phyloP scores from a whole-genome alignment of 2,888 invertebrate species.

The Baccha elongata region DNA sequence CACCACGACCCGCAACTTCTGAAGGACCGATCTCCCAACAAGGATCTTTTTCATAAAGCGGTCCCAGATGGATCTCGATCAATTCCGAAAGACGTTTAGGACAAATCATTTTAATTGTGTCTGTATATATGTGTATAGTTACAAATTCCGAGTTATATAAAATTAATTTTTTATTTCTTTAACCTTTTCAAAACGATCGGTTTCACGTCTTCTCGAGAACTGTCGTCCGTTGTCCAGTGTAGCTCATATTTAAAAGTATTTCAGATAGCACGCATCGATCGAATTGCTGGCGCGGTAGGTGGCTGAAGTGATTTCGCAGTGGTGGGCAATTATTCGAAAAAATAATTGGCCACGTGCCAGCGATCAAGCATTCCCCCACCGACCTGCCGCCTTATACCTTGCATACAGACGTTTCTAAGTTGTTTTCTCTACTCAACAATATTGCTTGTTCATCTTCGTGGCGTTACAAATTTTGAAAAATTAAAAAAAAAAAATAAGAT shows the following conservation, averaged over 20 bases:
- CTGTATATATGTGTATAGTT: not conserved
- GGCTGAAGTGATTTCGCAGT: constrained; percentile 57
- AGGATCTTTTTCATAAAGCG: constrained; percentile 80
- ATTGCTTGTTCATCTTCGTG: constrained; percentile 49
- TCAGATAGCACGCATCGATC: constrained; percentile 49
- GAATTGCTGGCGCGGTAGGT: constrained; percentile 50
- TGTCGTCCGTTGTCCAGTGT: constrained; percentile 70
- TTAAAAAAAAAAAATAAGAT: too few species aligned
- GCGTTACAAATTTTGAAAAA: constrained; percentile 51
- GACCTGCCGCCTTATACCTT: constrained; percentile 30
- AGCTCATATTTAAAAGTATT: constrained; percentile 66
- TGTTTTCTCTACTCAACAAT: constrained; percentile 19
- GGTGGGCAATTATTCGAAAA: constrained; percentile 69
- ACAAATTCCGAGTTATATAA: constrained; percentile 23
- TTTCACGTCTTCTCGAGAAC: constrained; percentile 64
- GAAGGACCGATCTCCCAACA: constrained; percentile 86
- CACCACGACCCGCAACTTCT: constrained; percentile 87
- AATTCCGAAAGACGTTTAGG: constrained; percentile 80
- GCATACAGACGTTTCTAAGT: constrained; percentile 26
- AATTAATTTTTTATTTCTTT: not conserved
- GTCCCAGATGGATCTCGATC: constrained; percentile 78
- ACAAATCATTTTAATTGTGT: constrained; percentile 77
- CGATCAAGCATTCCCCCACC: constrained; percentile 9
- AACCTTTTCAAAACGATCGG: constrained; percentile 56
- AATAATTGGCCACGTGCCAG: constrained; percentile 59